phyloP scores from a whole-genome alignment of 2,797 vertebrate species.

The Arnoldichthys spilopterus region DNA sequence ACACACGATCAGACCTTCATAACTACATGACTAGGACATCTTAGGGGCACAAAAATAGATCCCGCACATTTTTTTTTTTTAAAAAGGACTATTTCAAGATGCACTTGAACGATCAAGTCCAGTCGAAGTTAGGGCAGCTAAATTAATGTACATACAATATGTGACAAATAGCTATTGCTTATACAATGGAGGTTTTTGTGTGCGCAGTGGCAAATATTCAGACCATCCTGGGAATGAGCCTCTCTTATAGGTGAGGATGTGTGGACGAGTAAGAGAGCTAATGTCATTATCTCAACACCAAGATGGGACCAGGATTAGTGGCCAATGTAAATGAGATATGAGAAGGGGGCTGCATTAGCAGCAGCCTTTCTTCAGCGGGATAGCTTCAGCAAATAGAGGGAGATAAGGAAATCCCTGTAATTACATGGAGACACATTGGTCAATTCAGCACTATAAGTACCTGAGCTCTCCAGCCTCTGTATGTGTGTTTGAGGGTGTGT shows the following conservation, averaged over 20 bases:
- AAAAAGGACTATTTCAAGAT: no score
- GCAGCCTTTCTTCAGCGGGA: constrained; percentile 76
- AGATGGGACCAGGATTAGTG: constrained; percentile 78
- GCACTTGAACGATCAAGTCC: no score
- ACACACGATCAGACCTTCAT: background rate
- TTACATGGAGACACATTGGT: constrained; percentile 86
- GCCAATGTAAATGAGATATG: constrained; percentile 87
- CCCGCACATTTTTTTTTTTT: background rate
- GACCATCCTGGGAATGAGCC: constrained; percentile 1
- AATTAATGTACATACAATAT: background rate
- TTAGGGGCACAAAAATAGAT: background rate
- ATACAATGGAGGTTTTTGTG: background rate
- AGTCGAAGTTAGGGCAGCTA: no score
- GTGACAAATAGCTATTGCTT: background rate
- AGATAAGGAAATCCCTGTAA: constrained; percentile 91
- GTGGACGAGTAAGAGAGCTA: constrained; percentile 55
- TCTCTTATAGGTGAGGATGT: constrained; percentile 24
- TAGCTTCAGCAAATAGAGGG: constrained; percentile 83
- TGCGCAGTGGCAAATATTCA: background rate
- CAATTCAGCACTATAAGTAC: constrained; percentile 86
- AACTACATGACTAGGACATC: background rate
- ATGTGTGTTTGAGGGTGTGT: background rate
- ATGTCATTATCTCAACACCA: constrained; percentile 81
- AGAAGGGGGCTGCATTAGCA: constrained; percentile 78
- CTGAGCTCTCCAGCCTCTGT: constrained; percentile 55